These are phyloP conservation scores for Spicauda simplicius DNA, from an alignment of 2,888 invertebrate genomes.

Conservation along the genomic window DNA sequence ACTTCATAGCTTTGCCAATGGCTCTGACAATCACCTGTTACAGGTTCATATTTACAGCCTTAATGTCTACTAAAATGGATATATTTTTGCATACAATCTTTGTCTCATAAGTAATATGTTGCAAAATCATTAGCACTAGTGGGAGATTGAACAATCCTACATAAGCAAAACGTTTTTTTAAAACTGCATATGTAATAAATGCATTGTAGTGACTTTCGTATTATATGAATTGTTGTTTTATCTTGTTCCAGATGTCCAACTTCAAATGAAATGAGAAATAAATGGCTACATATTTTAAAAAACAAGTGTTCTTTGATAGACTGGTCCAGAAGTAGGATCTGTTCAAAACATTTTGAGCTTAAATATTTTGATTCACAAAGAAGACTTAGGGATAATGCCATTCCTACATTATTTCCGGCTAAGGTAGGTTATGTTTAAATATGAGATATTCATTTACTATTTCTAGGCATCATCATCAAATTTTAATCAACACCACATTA, in stretches of 20 bases:
- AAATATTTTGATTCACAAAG: conserved; percentile 67
- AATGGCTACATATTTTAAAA: conserved; percentile 67
- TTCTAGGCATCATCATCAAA: no score
- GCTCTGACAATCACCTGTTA: no score
- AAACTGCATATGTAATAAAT: no score
- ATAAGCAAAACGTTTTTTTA: no score
- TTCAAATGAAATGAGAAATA: conserved; percentile 62
- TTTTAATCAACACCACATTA: no score
- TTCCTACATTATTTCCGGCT: conserved; percentile 67
- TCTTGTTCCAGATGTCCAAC: conserved; percentile 60
- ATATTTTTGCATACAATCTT: no score
- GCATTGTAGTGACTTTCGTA: background rate
- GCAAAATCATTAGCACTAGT: no score
- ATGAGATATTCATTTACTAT: background rate
- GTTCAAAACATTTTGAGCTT: conserved; percentile 73
- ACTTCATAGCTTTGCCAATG: no score
- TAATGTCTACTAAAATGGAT: no score
- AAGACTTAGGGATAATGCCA: conserved; percentile 63
- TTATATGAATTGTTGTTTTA: background rate
- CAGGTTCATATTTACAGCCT: no score
- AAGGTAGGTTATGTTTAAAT: conserved; percentile 48
- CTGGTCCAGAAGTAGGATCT: conserved; percentile 69
- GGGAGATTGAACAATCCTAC: no score
- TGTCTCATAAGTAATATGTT: no score
- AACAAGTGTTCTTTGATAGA: conserved; percentile 65